Base-by-base conservation (phyloP, 2,888 invertebrate genomes). In the Colletes collaris region DNA sequence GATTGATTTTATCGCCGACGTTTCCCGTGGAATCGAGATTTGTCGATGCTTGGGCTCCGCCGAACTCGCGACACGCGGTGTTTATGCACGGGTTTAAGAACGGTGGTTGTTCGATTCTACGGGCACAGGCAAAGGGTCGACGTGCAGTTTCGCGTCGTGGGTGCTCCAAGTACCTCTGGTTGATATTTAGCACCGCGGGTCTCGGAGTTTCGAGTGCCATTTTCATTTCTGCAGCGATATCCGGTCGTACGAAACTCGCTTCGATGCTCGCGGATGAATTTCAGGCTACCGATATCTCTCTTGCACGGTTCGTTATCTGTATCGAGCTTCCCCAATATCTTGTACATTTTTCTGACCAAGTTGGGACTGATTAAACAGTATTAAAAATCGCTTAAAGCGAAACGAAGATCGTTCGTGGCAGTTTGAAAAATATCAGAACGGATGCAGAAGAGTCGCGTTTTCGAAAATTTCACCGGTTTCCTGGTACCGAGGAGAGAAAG, bases 151-250 rank as follows among this genome's bases (percentile, higher is more conserved):
- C 6, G 5, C 44, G 8, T 27, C 10, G n/a, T 7, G 52, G 27
- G 7, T 44, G 35, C 53, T 13, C 1, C 10, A n/a, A 10, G 27
- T 13, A 55, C 44, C 44, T 16, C 53, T 10, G 27, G 53, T 63
- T 55, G 70, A 62, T 67, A 62, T 67, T 56, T 76, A 66, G 75
- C 19, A 40, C 10, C 44, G 40, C 46, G 55, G 59, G 40, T 74
- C 37, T 44, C 13, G 0, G 16, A 50, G 60, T 63, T 64, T 49
- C 46, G 11, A 49, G 40, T 13, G 8, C n/a, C 37, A 37, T 74
- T 19, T 58, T 64, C 59, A 59, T n/a, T 58, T 58, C 58, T 4
- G 16, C 16, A 16, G 16, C 44, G 44, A 7, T 7, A 44, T 44
- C 44, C 7, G 8, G 44, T 44, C 8, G 40, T 40, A 40, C 44